Conservation (phyloP, 1,140 invertebrate genomes). For the Steinernema feltiae region DNA sequence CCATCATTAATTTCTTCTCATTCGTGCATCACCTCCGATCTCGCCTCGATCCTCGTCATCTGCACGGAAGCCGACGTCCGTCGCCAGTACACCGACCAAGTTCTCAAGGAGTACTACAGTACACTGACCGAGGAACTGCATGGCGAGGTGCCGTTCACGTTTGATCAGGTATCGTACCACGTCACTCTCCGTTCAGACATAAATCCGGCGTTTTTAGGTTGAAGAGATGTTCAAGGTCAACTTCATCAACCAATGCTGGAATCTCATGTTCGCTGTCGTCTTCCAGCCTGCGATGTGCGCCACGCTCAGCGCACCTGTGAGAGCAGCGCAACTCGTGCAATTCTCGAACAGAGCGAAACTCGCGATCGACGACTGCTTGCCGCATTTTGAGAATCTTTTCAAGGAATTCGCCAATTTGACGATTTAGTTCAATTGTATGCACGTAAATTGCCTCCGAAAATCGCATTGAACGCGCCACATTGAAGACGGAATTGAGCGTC, state of each 20-base stretch:
- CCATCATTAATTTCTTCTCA: background rate
- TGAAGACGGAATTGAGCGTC: background rate
- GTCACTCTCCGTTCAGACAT: background rate
- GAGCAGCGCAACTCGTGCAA: background rate
- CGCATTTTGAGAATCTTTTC: background rate
- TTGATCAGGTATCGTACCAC: conserved; percentile 15
- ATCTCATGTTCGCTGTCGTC: background rate
- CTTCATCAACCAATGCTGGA: background rate
- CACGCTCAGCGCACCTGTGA: background rate
- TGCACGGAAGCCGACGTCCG: conserved; percentile 17
- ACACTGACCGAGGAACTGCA: background rate
- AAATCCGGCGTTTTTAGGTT: conserved; percentile 16
- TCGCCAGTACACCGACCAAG: background rate
- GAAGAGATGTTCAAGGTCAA: conserved; percentile 9
- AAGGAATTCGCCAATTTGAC: background rate
- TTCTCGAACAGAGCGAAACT: background rate
- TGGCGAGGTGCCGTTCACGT: background rate
- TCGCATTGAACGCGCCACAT: too few relatives aligned
- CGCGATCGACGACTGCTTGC: conserved; percentile 18
- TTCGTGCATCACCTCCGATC: background rate
- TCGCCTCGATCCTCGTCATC: conserved; percentile 6
- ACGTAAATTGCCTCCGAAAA: background rate
- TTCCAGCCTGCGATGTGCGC: background rate
- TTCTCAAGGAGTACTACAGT: conserved; percentile 7
- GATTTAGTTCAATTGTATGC: background rate